Base-by-base conservation (phyloP, 2,113 vertebrate species). In the Apus apus region DNA sequence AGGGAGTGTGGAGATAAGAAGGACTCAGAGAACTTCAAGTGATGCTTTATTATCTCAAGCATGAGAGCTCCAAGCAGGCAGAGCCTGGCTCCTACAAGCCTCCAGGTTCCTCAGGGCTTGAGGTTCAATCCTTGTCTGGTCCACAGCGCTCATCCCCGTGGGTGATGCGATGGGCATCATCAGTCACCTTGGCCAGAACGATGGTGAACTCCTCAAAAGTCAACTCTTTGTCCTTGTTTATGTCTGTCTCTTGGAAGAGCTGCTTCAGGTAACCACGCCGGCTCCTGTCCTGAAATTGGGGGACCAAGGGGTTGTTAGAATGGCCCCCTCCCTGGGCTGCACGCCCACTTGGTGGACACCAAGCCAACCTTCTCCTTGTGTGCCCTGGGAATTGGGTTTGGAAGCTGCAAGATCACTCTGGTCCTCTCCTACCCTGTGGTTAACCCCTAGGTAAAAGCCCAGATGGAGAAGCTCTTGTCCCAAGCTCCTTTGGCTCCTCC, bases 221-320 rank as follows among this genome's bases (percentile, higher is more conserved):
- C 82, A 97, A 0, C 0, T 95, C 13, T 0, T 0, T 78, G 91
- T 96, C 83, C 3, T 68, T 8, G 4, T 88, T 73, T 15, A 88
- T 1, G 46, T 97, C 95, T 0, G 81, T 77, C 75, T 97, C 87
- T 2, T 51, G 2, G 16, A 96, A 96, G 27, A 97, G 72, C 1
- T 51, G 1, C 0, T 1, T 0, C 56, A 95, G 0, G 57, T 96
- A 97, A 0, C 1, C 23, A 0, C 0, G 0, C 0, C 0, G 1
- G 45, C 3, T 73, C 61, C 97, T 90, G 21, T 13, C 2, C 97
- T 97, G 67, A 3, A 68, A 22, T 56, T 6, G 32, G 83, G 29
- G 15, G n/a, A 50, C 30, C 21, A 21, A 14, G 40, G 1, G 2
- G 4, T 4, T 19, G 40, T 74, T 15, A 81, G 60, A 1, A 3